A percentile compares a stretch with the other conserved stretches of the same genome.
These are phyloP conservation scores for Phortica variegata DNA, from an alignment of 1,140 invertebrate species.

Conservation along the genomic window DNA sequence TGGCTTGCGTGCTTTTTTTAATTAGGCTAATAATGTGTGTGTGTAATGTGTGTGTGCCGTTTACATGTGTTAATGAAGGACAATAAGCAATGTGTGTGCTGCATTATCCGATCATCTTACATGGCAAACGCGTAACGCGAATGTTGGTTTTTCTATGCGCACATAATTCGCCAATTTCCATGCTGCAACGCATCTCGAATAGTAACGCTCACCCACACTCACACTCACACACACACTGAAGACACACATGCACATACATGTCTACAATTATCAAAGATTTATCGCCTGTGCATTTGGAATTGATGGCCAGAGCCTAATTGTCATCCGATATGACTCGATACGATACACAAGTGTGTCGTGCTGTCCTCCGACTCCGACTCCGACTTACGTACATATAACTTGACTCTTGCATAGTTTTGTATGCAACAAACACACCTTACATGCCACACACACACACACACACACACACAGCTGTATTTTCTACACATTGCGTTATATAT, in stretches of 20 bases:
- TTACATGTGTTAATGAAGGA: no score
- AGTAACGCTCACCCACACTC: no score
- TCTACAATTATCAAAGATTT: conserved; percentile 52
- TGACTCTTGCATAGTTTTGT: conserved; percentile 50
- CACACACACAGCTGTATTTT: conserved; percentile 36
- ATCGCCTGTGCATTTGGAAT: conserved; percentile 52
- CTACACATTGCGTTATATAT: conserved; percentile 46
- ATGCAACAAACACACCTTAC: conserved; percentile 51
- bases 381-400: conserved; percentile 48
- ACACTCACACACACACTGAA: conserved; percentile 21
- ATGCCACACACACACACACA: conserved; percentile 2
- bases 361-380: conserved; percentile 23
- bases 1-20: no score
- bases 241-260: conserved; percentile 12
- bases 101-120: no score
- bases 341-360: not conserved
- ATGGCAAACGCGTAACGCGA: no score
- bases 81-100: no score
- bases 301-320: conserved; percentile 54
- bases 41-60: no score
- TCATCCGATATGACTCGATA: conserved; percentile 53
- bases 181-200: no score
- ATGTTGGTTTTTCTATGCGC: no score
- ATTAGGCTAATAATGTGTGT: no score
- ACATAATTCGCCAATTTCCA: no score